These are phyloP conservation scores for Oryzias woworae DNA, from an alignment of 2,113 vertebrate species.

Conservation along the genomic window DNA sequence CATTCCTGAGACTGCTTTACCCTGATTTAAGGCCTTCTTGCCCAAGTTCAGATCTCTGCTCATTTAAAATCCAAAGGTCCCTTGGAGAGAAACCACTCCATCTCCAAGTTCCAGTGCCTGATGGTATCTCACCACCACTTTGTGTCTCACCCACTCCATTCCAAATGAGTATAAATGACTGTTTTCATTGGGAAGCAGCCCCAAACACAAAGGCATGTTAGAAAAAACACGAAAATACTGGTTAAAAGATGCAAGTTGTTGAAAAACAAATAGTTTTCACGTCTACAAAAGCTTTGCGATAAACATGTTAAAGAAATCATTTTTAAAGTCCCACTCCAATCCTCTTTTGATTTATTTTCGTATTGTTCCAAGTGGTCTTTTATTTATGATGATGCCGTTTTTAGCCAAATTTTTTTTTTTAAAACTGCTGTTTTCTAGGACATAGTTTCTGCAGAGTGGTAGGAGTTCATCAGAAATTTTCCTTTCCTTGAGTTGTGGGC, in stretches of 20 bases:
- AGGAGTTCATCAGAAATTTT: too few relatives aligned
- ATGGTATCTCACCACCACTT: constrained; percentile 64
- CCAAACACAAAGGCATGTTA: constrained; percentile 74
- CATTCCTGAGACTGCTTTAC: constrained; percentile 58
- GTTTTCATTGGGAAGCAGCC: constrained; percentile 76
- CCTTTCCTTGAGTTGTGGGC: too few relatives aligned
- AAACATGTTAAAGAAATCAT: too few relatives aligned
- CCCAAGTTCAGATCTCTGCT: constrained; percentile 25
- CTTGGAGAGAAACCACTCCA: constrained; percentile 29
- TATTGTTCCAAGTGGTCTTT: too few relatives aligned
- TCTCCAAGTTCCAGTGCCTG: constrained; percentile 36
- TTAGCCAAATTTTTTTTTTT: too few relatives aligned
- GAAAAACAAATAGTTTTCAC: constrained; percentile 53
- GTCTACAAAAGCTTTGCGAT: too few relatives aligned
- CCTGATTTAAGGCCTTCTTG: constrained; percentile 43
- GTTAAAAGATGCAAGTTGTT: constrained; percentile 55
- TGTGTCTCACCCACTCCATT: constrained; percentile 62
- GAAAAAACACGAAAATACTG: constrained; percentile 66
- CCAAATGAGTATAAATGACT: constrained; percentile 77
- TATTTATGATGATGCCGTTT: too few relatives aligned
- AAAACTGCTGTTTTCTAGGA: too few relatives aligned
- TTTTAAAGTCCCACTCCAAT: too few relatives aligned
- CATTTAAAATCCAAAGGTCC: constrained; percentile 27
- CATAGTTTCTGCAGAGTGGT: too few relatives aligned
- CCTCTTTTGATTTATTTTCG: too few relatives aligned